Percentiles rank a stretch among this genome's conserved stretches.
Evolutionary conservation across 2,888 invertebrate genomes (phyloP).

Genomic region (Cactoblastis cactorum): DNA sequence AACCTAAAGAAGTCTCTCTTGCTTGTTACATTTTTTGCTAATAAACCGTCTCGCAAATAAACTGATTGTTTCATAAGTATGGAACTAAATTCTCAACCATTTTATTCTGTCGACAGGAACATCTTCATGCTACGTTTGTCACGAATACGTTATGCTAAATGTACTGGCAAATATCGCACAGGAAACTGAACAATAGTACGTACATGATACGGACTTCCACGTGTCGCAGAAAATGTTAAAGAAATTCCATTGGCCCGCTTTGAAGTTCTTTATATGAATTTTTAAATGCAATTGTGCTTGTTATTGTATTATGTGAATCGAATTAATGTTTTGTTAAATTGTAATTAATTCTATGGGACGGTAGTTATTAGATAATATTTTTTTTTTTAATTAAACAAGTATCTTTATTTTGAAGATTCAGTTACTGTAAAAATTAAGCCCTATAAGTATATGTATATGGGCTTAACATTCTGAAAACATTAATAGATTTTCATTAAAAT

Average conservation of each 20-base stretch:
- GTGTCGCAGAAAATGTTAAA: background rate
- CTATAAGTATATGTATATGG: no score
- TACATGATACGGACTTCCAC: background rate
- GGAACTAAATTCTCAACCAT: background rate
- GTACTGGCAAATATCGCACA: constrained; percentile 7
- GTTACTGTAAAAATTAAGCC: no score
- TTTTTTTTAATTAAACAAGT: no score
- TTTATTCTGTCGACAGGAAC: background rate
- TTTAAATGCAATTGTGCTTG: background rate
- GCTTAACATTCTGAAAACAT: no score
- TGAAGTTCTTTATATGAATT: background rate
- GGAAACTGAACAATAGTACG: no score
- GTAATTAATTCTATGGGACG: background rate
- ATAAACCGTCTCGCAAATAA: no score
- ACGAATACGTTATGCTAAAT: constrained; percentile 10
- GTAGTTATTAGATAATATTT: no score
- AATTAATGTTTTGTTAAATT: background rate
- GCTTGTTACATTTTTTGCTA: no score
- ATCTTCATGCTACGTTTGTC: constrained; percentile 5
- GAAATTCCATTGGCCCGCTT: background rate
- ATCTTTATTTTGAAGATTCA: no score
- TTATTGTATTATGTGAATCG: background rate
- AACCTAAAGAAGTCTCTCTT: no score
- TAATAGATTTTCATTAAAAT: no score
- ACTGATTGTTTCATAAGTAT: background rate